These are phyloP conservation scores for Perizoma affinitatum DNA, from an alignment of 2,888 invertebrate species.

Conservation along the genomic window DNA sequence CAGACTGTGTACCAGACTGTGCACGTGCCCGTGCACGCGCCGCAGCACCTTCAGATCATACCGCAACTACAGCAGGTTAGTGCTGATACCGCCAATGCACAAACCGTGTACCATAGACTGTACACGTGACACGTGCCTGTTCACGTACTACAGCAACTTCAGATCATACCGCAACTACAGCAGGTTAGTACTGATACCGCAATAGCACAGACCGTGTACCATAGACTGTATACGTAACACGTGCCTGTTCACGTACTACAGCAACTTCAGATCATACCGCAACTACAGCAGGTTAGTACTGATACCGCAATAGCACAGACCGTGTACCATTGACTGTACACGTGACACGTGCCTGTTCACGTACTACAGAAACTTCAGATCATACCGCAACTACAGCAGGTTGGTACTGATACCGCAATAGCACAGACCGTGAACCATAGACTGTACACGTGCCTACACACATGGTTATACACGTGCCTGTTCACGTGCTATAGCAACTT, in stretches of 20 bases:
- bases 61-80: constrained; percentile 91
- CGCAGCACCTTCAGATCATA: constrained; percentile 89
- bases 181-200: constrained; percentile 67
- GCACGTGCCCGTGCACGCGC: constrained; percentile 95
- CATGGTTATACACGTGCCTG: constrained; percentile 94
- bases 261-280: constrained; percentile 92
- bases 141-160: not conserved
- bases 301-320: not conserved
- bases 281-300: constrained; percentile 87
- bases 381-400: too few species aligned
- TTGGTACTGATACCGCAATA: constrained; percentile 81
- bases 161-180: too few species aligned
- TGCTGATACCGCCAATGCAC: not conserved
- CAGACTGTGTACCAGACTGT: constrained; percentile 98
- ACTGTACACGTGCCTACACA: constrained; percentile 87
- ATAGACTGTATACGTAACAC: constrained; percentile 81
- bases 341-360: not conserved
- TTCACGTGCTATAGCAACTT: constrained; percentile 90
- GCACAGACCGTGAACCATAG: constrained; percentile 96
- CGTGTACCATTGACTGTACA: too few species aligned
- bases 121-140: not conserved
- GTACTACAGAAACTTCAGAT: not conserved
- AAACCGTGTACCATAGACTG: too few species aligned
- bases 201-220: constrained; percentile 97
- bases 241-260: constrained; percentile 94